phyloP scores from a whole-genome alignment of 1,140 invertebrate genomes.

The Drosophila cardini region DNA sequence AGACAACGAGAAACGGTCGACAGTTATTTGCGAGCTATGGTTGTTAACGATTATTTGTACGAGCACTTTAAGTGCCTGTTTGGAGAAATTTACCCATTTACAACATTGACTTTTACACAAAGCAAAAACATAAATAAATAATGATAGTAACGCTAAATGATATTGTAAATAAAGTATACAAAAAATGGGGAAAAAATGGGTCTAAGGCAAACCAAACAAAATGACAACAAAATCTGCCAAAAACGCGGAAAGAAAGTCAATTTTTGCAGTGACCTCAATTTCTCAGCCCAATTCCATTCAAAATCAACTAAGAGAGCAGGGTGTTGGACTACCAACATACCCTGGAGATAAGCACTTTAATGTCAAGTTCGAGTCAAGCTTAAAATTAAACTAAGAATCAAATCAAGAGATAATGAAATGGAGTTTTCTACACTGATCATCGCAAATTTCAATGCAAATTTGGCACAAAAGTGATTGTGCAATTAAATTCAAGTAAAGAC shows the following conservation, averaged over 20 bases:
- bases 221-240: slow-evolving; percentile 38
- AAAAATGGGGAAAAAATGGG: slow-evolving; percentile 28
- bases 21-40: too few relatives aligned
- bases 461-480: slow-evolving; percentile 19
- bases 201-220: slow-evolving; percentile 29
- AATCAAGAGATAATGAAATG: too few relatives aligned
- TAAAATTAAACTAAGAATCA: too few relatives aligned
- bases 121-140: not conserved
- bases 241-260: slow-evolving; percentile 65
- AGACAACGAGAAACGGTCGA: too few relatives aligned
- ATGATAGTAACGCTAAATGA: slow-evolving; percentile 51
- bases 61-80: slow-evolving; percentile 53
- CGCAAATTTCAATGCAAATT: too few relatives aligned
- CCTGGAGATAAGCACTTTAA: not conserved
- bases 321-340: slow-evolving; percentile 3
- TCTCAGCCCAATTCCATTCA: slow-evolving; percentile 36
- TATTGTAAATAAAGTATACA: slow-evolving; percentile 65
- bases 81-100: slow-evolving; percentile 59
- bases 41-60: slow-evolving; percentile 54
- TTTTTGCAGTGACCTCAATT: slow-evolving; percentile 62
- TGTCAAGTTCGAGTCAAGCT: not conserved
- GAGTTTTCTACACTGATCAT: too few relatives aligned
- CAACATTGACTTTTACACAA: slow-evolving; percentile 28
- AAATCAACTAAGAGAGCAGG: slow-evolving; percentile 5
- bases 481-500: slow-evolving; percentile 1